Evolutionary conservation across 30 jellyfish, hydroid and myxozoan genomes (phyloP), one percentile per base, ranked within the genome.

Genomic region (Pelagia noctiluca): DNA sequence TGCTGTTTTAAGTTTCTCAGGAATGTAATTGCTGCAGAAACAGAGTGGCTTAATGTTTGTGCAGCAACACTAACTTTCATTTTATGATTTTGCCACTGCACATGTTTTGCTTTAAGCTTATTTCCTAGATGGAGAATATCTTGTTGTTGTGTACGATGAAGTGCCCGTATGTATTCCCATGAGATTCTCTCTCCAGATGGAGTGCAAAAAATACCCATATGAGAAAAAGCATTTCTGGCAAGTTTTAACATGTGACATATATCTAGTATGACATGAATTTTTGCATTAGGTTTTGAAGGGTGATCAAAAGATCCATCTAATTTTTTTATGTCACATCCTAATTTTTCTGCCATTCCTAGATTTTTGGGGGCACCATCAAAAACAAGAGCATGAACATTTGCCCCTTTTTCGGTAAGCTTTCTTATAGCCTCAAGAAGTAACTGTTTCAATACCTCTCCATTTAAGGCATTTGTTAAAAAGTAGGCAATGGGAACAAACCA

Each of bases 71-170:
- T n/a, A n/a, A n/a, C n/a, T n/a, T n/a, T n/a, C n/a, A n/a, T n/a
- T n/a, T n/a, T n/a, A n/a, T n/a, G n/a, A n/a, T n/a, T n/a, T n/a
- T n/a, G n/a, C n/a, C n/a, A n/a, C n/a, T n/a, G n/a, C n/a, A n/a
- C n/a, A n/a, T n/a, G n/a, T n/a, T n/a, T n/a, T n/a, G n/a, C n/a
- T n/a, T n/a, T n/a, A n/a, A n/a, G n/a, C n/a, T n/a, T n/a, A n/a
- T n/a, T n/a, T n/a, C 90, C 91, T 1, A 81, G 29, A 81, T 81
- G 91, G 24, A 81, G 87, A 33, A 81, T 30, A 81, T 64, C 91
- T 46, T 83, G 23, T 57, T 70, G 71, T 49, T 83, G 94, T 5
- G 57, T 35, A 8, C 34, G 26, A 63, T 81, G 46, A 29, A 81
- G 35, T 12, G 62, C 88, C 1, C 12, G 66, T 5, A 81, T 36